phyloP scores from a whole-genome alignment of 1,140 invertebrate species.

The Fopius arisanus region DNA sequence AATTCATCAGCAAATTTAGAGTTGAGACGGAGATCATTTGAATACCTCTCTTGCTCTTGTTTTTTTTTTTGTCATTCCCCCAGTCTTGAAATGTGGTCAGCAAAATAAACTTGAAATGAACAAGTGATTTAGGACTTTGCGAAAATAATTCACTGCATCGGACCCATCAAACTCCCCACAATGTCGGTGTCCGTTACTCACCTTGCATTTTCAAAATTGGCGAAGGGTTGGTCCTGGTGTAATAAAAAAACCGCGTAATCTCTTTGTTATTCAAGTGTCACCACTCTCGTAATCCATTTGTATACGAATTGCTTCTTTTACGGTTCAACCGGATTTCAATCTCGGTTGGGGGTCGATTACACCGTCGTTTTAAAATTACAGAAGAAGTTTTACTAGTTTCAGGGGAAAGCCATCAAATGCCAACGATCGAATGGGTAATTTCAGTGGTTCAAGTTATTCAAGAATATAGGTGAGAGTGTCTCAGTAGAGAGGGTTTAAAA shows the following conservation, averaged over 20 bases:
- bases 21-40: slow-evolving; percentile 62
- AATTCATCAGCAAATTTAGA: slow-evolving; percentile 46
- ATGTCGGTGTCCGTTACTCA: slow-evolving; percentile 2
- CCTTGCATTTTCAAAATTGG: slow-evolving; percentile 4
- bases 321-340: slow-evolving; percentile 29
- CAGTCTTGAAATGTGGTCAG: not conserved
- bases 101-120: slow-evolving; percentile 32
- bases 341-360: slow-evolving; percentile 47
- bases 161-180: not conserved
- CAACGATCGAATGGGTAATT: not conserved
- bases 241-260: slow-evolving; percentile 25
- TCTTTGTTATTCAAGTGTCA: slow-evolving; percentile 55
- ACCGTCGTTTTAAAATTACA: slow-evolving; percentile 48
- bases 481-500: too few relatives aligned
- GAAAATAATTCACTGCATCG: not conserved
- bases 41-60: slow-evolving; percentile 56
- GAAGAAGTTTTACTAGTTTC: not conserved
- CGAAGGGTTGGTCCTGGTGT: not conserved
- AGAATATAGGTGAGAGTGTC: too few relatives aligned
- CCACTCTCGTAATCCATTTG: slow-evolving; percentile 57
- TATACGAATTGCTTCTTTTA: slow-evolving; percentile 59
- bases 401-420: not conserved
- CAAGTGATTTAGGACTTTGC: not conserved
- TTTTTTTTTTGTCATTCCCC: slow-evolving; percentile 18
- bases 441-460: not conserved